A percentile compares a stretch with the other conserved stretches of the same genome.
These are phyloP conservation scores for Glandiceps talaboti DNA, from an alignment of 53 echinoderm and acorn worm genomes.

Conservation along the genomic window DNA sequence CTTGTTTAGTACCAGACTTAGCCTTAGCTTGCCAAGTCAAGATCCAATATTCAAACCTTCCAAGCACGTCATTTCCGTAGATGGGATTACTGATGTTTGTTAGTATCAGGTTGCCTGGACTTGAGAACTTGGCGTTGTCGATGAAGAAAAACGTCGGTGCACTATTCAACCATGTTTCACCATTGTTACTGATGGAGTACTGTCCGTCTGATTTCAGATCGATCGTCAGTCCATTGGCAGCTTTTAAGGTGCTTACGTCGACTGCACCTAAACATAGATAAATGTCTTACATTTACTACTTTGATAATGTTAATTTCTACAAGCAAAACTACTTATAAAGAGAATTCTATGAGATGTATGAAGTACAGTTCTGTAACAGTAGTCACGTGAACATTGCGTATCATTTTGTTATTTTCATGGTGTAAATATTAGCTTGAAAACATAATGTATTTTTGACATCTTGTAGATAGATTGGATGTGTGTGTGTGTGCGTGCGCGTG, in stretches of 20 bases:
- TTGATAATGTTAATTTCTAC: too few species aligned
- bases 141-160: constrained; percentile 10
- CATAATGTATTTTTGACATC: too few species aligned
- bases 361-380: too few species aligned
- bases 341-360: too few species aligned
- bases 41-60: neutral
- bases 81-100: neutral
- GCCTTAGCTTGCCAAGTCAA: neutral
- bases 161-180: constrained; percentile 13
- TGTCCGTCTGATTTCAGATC: neutral
- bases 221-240: neutral
- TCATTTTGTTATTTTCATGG: too few species aligned
- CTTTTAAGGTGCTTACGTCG: neutral
- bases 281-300: too few species aligned
- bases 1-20: neutral
- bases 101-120: neutral
- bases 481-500: too few species aligned
- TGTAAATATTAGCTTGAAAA: too few species aligned
- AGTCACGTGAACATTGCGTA: too few species aligned
- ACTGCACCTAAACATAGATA: too few species aligned
- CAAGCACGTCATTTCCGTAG: neutral
- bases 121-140: constrained; percentile 1
- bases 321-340: too few species aligned
- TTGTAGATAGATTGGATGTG: too few species aligned
- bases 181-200: constrained; percentile 8